These are phyloP conservation scores for Lepidocolaptes lacrymiger DNA, from an alignment of 2,797 vertebrate species.

Conservation along the genomic window DNA sequence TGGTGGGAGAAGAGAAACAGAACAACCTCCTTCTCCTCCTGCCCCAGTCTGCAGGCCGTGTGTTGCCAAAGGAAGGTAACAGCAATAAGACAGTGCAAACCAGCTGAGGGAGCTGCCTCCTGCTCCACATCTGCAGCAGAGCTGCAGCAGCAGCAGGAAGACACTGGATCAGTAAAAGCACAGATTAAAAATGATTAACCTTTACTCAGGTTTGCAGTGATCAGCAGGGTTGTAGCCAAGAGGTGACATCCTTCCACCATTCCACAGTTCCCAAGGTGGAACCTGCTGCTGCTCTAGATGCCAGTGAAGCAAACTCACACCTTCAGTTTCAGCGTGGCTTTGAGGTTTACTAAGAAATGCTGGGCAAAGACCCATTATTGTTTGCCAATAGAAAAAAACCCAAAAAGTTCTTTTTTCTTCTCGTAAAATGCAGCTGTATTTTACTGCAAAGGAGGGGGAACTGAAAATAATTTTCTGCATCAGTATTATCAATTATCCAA, in stretches of 20 bases:
- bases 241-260: not conserved
- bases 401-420: not conserved
- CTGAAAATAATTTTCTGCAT: conserved; percentile 65
- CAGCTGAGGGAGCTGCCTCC: not conserved
- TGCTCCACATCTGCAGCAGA: conserved; percentile 37
- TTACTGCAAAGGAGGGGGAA: conserved; percentile 55
- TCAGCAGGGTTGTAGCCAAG: conserved; percentile 37
- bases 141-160: conserved; percentile 24
- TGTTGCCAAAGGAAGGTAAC: not conserved
- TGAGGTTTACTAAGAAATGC: not conserved
- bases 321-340: not conserved
- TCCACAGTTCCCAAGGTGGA: not conserved
- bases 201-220: not conserved
- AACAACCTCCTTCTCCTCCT: not conserved
- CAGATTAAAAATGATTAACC: conserved; percentile 45
- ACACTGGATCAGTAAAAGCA: conserved; percentile 2
- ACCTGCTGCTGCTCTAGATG: not conserved
- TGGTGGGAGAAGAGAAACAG: not conserved
- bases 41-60: fast-evolving
- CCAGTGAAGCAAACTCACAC: not conserved
- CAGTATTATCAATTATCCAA: conserved; percentile 66
- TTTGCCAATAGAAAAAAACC: not conserved
- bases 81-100: not conserved
- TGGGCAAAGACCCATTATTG: not conserved
- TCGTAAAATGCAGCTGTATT: conserved; percentile 39